These are phyloP conservation scores for Pangasianodon hypophthalmus DNA, from an alignment of 2,113 vertebrate species.

Conservation along the genomic window DNA sequence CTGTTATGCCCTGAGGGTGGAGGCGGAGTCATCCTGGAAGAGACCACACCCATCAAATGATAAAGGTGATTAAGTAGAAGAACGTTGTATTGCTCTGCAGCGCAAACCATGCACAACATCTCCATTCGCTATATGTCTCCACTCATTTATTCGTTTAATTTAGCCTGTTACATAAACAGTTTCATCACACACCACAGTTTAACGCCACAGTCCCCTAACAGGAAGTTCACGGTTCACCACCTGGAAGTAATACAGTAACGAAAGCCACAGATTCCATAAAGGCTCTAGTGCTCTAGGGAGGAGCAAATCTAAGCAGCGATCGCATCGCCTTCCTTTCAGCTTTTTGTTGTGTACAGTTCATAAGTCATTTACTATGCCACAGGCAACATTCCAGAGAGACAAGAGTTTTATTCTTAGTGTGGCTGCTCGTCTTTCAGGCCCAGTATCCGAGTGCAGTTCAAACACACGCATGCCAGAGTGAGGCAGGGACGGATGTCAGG, in stretches of 20 bases:
- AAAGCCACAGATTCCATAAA: neutral
- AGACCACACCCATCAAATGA: neutral
- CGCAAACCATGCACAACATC: neutral
- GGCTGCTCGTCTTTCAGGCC: slow-evolving; percentile 51
- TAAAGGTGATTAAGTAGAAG: neutral
- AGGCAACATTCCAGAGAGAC: slow-evolving; percentile 53
- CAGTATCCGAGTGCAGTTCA: slow-evolving; percentile 12
- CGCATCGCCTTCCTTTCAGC: slow-evolving; percentile 37
- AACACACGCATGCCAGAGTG: slow-evolving; percentile 31
- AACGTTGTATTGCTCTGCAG: neutral
- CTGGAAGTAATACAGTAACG: slow-evolving; percentile 12
- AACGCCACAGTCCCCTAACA: neutral
- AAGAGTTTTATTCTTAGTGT: slow-evolving; percentile 54
- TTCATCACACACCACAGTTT: neutral
- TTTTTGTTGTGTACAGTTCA: slow-evolving; percentile 53
- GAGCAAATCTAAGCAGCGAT: slow-evolving; percentile 9
- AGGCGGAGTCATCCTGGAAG: neutral
- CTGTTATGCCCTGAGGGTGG: neutral
- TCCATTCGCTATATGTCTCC: neutral
- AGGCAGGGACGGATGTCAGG: slow-evolving; percentile 17
- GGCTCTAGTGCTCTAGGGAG: neutral
- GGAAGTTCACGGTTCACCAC: neutral
- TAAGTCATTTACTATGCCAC: slow-evolving; percentile 51
- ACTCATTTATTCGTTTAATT: neutral
- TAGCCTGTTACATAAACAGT: too few relatives aligned